Evolutionary conservation across 1,140 invertebrate genomes (phyloP).

Genomic region (Steinernema khuongi): DNA sequence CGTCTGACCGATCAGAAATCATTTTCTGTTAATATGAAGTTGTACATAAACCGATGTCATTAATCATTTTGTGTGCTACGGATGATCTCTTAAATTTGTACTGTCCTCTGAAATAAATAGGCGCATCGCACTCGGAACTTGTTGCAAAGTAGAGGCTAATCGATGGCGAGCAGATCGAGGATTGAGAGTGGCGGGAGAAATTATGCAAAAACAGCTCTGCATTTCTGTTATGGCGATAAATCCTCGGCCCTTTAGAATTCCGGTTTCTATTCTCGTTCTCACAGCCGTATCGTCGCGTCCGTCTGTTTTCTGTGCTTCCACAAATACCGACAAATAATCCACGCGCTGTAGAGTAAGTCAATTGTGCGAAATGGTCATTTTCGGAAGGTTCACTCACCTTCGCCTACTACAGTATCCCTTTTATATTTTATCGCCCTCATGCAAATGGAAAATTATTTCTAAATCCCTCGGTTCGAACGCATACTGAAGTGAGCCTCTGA

Average conservation of each 20-base stretch:
- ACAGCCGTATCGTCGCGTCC: neutral
- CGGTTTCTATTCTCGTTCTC: slow-evolving; percentile 10
- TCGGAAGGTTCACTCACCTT: neutral
- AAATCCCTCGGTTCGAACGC: no score
- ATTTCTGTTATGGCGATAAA: slow-evolving; percentile 5
- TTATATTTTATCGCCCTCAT: neutral
- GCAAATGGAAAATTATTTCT: neutral
- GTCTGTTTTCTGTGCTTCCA: slow-evolving; percentile 5
- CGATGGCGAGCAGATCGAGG: neutral
- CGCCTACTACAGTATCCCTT: neutral
- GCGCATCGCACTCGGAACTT: neutral
- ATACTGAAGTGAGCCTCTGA: no score
- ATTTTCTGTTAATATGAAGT: neutral
- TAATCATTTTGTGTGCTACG: neutral
- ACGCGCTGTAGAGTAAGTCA: slow-evolving; percentile 6
- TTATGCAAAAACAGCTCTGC: slow-evolving; percentile 4
- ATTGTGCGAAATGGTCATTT: neutral
- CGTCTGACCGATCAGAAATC: neutral
- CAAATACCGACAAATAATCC: slow-evolving; percentile 11
- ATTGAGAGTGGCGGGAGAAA: neutral
- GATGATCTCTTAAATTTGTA: neutral
- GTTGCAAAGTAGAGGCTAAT: neutral
- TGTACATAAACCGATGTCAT: neutral
- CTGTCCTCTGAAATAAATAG: neutral
- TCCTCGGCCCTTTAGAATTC: slow-evolving; percentile 1